Conservation (phyloP, 64 coral and sea anemone species). For the Astreopora myriophthalma region DNA sequence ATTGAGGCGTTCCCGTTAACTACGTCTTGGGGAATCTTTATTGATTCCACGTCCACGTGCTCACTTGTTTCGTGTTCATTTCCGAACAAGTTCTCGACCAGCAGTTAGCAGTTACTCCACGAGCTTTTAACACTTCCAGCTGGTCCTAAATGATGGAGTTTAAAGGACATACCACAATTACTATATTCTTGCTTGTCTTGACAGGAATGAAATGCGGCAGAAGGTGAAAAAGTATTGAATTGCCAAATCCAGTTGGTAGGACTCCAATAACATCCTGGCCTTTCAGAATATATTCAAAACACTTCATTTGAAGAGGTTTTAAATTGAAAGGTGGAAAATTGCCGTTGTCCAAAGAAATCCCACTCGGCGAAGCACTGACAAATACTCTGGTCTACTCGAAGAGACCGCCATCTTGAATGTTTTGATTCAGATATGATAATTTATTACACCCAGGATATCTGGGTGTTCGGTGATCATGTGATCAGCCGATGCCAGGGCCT, state of each 20-base stretch:
- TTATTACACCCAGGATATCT: neutral
- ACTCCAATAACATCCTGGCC: constrained; percentile 1
- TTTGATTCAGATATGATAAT: neutral
- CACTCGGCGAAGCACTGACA: neutral
- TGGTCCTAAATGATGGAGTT: neutral
- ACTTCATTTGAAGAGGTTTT: constrained; percentile 48
- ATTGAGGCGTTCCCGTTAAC: neutral
- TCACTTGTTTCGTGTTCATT: neutral
- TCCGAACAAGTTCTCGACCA: neutral
- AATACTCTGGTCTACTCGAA: neutral
- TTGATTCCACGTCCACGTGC: neutral
- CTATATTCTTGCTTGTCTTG: neutral
- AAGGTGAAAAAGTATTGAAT: neutral
- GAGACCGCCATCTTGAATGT: neutral
- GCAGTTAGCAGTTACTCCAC: neutral
- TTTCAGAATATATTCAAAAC: constrained; percentile 64
- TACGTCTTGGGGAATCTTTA: constrained; percentile 35
- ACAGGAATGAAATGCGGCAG: constrained; percentile 61
- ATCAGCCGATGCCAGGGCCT: too few species aligned
- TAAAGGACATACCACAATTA: neutral
- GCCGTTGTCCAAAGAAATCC: constrained; percentile 1
- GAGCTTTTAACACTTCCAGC: neutral
- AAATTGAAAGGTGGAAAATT: constrained; percentile 61
- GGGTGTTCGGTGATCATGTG: too few species aligned
- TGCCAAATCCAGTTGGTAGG: too few species aligned